Conservation (phyloP, 2,888 invertebrate genomes). For the Callosobruchus maculatus region DNA sequence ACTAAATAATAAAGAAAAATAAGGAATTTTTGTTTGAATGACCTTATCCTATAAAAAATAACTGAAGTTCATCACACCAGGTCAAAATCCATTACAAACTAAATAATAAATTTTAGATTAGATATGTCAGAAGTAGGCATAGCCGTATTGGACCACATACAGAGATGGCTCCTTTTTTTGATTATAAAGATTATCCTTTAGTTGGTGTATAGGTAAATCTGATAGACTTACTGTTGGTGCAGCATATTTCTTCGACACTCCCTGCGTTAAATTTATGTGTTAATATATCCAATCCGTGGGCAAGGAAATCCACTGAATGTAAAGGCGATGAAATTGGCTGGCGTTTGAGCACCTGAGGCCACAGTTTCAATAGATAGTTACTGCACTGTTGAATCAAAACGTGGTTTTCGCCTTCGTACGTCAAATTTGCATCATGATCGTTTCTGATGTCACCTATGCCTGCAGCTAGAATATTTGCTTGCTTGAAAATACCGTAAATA, state of each 20-base stretch:
- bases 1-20: too few relatives aligned
- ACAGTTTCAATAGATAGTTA: conserved; percentile 74
- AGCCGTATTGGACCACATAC: too few relatives aligned
- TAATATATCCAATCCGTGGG: conserved; percentile 54
- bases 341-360: conserved; percentile 49
- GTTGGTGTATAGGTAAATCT: too few relatives aligned
- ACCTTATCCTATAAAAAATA: too few relatives aligned
- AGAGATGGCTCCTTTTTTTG: too few relatives aligned
- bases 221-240: conserved; percentile 45
- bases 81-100: too few relatives aligned
- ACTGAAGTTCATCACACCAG: too few relatives aligned
- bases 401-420: conserved; percentile 90
- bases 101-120: too few relatives aligned
- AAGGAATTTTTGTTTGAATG: too few relatives aligned
- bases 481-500: too few relatives aligned
- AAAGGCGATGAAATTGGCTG: conserved; percentile 58
- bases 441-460: conserved; percentile 72
- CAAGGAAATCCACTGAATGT: conserved; percentile 63
- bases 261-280: conserved; percentile 52
- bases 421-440: conserved; percentile 83
- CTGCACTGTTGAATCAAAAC: conserved; percentile 77
- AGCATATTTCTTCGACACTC: conserved; percentile 51
- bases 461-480: conserved; percentile 53
- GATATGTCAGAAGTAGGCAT: too few relatives aligned
- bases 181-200: too few relatives aligned